These are phyloP conservation scores for Ctenodactylus gundi DNA, from an alignment of 2,113 vertebrate genomes.

Conservation along the genomic window DNA sequence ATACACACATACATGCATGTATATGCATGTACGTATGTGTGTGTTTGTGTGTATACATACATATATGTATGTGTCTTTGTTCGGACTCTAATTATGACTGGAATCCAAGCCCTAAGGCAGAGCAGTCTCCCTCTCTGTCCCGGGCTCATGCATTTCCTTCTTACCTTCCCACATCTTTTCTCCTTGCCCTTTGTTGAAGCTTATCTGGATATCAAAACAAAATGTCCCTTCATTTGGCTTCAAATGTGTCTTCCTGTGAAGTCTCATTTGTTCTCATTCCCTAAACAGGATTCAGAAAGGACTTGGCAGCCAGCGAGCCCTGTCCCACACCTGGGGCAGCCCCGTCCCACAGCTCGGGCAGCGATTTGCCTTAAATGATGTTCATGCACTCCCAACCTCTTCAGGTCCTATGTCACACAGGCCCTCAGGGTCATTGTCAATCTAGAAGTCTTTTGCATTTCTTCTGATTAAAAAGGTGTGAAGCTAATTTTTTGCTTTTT, in stretches of 20 bases:
- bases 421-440: neutral
- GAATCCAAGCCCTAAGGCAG: neutral
- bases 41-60: too few relatives aligned
- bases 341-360: too few relatives aligned
- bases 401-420: neutral
- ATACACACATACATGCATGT: fast-evolving
- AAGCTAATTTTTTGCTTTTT: constrained; percentile 45
- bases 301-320: too few relatives aligned
- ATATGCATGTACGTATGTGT: fast-evolving
- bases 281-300: neutral
- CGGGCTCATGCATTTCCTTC: neutral
- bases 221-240: neutral
- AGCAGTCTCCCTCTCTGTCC: neutral
- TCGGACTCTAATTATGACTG: too few relatives aligned
- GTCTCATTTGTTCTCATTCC: neutral
- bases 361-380: neutral
- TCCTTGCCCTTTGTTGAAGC: neutral
- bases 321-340: too few relatives aligned
- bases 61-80: neutral
- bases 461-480: neutral
- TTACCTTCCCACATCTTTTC: neutral
- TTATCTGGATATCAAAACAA: neutral
- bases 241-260: neutral
- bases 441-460: neutral
- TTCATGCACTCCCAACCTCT: neutral